Conservation (phyloP, 1,140 invertebrate genomes). For the Aphelinus atriplicis region DNA sequence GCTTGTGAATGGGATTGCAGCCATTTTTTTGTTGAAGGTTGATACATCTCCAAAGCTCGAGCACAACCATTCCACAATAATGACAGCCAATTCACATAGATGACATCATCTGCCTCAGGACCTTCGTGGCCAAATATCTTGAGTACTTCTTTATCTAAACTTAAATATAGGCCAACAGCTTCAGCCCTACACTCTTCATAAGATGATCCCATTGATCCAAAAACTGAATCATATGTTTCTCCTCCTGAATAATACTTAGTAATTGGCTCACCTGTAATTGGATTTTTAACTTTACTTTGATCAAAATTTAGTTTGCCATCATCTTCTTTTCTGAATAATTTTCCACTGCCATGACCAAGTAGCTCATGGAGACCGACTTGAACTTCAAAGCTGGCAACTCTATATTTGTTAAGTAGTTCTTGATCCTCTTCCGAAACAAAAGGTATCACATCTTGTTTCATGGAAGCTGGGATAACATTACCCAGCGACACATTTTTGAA, state of each 20-base stretch:
- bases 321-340: slow-evolving; percentile 81
- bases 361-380: slow-evolving; percentile 95
- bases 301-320: slow-evolving; percentile 88
- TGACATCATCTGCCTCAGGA: slow-evolving; percentile 80
- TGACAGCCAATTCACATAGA: slow-evolving; percentile 94
- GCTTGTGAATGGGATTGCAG: slow-evolving; percentile 90
- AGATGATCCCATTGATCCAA: slow-evolving; percentile 86
- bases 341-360: slow-evolving; percentile 94
- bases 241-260: slow-evolving; percentile 80
- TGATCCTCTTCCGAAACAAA: slow-evolving; percentile 83
- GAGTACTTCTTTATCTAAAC: slow-evolving; percentile 79
- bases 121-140: slow-evolving; percentile 89
- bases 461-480: slow-evolving; percentile 90
- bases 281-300: slow-evolving; percentile 77
- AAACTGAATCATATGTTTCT: slow-evolving; percentile 92
- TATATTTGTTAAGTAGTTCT: slow-evolving; percentile 76
- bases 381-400: slow-evolving; percentile 77
- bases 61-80: slow-evolving; percentile 86
- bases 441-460: slow-evolving; percentile 82
- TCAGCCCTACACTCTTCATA: slow-evolving; percentile 97
- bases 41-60: slow-evolving; percentile 90
- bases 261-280: slow-evolving; percentile 76
- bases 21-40: slow-evolving; percentile 87
- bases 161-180: slow-evolving; percentile 89
- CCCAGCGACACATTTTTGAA: slow-evolving; percentile 97